These are phyloP conservation scores for Zeuzera pyrina DNA, from an alignment of 2,888 invertebrate genomes.

Conservation along the genomic window DNA sequence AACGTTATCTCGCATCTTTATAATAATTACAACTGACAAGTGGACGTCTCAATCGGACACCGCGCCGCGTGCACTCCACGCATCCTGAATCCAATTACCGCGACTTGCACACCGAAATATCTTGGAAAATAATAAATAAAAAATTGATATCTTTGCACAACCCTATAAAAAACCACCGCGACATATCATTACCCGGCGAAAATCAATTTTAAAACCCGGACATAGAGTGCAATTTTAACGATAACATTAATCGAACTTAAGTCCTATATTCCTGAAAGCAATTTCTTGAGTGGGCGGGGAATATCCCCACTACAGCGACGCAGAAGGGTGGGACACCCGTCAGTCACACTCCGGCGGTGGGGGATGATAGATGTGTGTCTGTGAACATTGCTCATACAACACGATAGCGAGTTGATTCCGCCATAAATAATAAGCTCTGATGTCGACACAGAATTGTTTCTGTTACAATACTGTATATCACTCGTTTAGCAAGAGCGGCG, in stretches of 20 bases:
- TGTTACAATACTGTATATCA: neutral
- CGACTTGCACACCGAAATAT: conserved; percentile 41
- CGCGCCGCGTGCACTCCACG: conserved; percentile 21
- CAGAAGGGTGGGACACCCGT: conserved; percentile 38
- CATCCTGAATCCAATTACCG: conserved; percentile 57
- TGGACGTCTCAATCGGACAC: conserved; percentile 54
- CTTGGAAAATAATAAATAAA: conserved; percentile 44
- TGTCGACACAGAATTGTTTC: conserved; percentile 1
- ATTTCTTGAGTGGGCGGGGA: conserved; percentile 26
- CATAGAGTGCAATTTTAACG: no score
- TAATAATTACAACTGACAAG: conserved; percentile 62
- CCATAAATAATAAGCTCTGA: conserved; percentile 44
- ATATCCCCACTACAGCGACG: conserved; percentile 22
- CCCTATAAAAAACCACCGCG: conserved; percentile 28
- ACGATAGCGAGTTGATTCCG: conserved; percentile 56
- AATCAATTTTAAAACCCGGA: no score
- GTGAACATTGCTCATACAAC: conserved; percentile 55
- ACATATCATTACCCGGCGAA: neutral
- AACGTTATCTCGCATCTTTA: conserved; percentile 60
- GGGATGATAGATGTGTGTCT: conserved; percentile 60
- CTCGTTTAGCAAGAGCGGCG: neutral
- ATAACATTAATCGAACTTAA: no score
- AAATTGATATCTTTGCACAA: conserved; percentile 30
- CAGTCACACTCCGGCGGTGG: conserved; percentile 51
- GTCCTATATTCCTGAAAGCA: no score